Percentiles rank a stretch among this genome's conserved stretches.
These are phyloP conservation scores for Diarsia dahlii DNA, from an alignment of 2,888 invertebrate species.

Conservation along the genomic window DNA sequence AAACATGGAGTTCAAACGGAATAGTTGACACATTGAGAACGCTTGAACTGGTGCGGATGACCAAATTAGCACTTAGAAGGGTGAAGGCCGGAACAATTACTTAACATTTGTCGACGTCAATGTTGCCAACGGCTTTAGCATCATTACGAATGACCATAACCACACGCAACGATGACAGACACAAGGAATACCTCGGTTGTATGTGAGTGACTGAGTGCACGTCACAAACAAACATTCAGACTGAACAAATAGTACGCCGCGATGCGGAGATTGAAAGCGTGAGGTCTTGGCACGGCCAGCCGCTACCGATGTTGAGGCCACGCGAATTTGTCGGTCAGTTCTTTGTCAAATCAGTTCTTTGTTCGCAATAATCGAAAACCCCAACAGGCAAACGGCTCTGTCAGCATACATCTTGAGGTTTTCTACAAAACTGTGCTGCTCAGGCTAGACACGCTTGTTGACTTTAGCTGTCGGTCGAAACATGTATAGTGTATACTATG, in stretches of 20 bases:
- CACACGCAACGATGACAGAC: not conserved
- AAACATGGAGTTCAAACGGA: not conserved
- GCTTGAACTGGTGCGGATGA: not conserved
- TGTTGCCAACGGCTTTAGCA: constrained; percentile 6
- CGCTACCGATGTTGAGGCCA: not conserved
- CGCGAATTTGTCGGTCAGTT: not conserved
- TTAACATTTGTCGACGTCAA: not conserved
- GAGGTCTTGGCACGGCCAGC: not conserved
- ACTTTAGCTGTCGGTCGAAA: not conserved
- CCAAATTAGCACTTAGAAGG: not conserved
- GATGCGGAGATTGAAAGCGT: constrained; percentile 19
- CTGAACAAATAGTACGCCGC: constrained; percentile 20
- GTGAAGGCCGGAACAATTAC: not conserved
- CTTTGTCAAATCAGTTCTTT: not conserved
- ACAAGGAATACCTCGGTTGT: not conserved
- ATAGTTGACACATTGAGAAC: constrained; percentile 5
- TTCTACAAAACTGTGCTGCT: constrained; percentile 4
- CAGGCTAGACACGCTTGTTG: not conserved
- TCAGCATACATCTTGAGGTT: constrained; percentile 4
- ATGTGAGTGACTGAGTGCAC: constrained; percentile 10
- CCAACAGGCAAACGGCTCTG: not conserved
- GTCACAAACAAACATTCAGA: constrained; percentile 30
- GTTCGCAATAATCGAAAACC: constrained; percentile 8
- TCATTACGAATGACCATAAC: not conserved
- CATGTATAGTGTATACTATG: not conserved